Evolutionary conservation across 2,113 vertebrate species (phyloP), one percentile per base, ranked within the genome.

Genomic region (Mobula birostris): DNA sequence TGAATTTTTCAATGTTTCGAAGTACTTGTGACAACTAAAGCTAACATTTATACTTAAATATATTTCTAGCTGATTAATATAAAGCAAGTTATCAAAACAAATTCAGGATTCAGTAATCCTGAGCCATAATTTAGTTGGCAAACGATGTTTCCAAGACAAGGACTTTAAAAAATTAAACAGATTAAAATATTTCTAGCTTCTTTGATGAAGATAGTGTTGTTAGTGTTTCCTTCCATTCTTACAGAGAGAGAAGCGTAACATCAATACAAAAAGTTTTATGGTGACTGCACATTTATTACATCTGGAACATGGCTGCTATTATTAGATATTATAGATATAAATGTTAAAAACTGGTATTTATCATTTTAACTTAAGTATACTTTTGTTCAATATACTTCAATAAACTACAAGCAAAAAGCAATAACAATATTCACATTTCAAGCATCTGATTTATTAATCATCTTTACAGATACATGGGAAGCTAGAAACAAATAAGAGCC

Each of bases 311-410:
- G 48, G 2, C 56, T 58, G 82, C 56, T 85, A 85, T 56, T 85
- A 82, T 82, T 82, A 87, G 66, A 61, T n/a, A 87, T 87, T 40
- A 93, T 17, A 72, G 72, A 74, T 36, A 72, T 48, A 72, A 72
- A 14, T 70, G 72, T 24, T 72, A 61, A 32, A 48, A 72, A 48
- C 40, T 93, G 36, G 90, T 9, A 70, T 74, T 93, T 7, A 48
- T 27, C 19, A 74, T 74, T 93, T 76, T 74, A 74, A 15, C 21
- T 12, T 40, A 48, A 74, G 56, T 74, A 24, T 21, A 48, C 36
- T 90, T 90, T 66, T 48, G 36, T 74, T 74, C 36, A 93, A 93
- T 74, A 48, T 72, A 74, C 8, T 93, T 74, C 27, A 68, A 56
- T 56, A 40, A 93, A 74, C 63, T 40, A 40, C 72, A 24, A 68